A percentile compares a stretch with the other conserved stretches of the same genome.
Evolutionary conservation across 2,113 vertebrate species (phyloP).

Genomic region (Pycnonotus jocosus): DNA sequence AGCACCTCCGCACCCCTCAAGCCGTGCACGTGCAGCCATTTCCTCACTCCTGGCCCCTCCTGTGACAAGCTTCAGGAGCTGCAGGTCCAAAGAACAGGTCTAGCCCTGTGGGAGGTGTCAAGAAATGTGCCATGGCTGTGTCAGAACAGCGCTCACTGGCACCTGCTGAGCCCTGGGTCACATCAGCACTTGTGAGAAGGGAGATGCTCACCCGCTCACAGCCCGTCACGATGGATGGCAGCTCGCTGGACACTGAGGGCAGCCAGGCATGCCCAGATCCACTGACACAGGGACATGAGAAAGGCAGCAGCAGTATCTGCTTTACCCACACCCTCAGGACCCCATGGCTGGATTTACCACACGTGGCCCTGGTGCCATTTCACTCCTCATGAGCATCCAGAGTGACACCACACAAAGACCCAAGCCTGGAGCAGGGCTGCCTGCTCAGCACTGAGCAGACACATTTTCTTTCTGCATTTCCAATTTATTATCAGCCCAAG

Average conservation of each 20-base stretch:
- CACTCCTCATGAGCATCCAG: neutral
- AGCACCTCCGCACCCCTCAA: accelerated
- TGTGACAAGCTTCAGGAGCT: neutral
- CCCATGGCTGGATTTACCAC: neutral
- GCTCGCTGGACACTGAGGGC: neutral
- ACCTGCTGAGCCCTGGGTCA: neutral
- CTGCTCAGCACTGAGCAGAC: neutral
- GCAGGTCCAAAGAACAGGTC: neutral
- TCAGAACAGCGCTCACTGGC: accelerated
- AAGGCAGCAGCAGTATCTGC: neutral
- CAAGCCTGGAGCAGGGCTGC: neutral
- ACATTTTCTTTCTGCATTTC: neutral
- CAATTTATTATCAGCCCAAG: neutral
- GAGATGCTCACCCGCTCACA: neutral
- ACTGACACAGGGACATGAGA: accelerated
- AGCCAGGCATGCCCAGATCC: neutral
- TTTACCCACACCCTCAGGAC: neutral
- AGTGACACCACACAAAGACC: neutral
- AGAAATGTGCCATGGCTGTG: accelerated
- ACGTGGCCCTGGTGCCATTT: neutral
- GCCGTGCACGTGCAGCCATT: accelerated
- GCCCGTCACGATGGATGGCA: accelerated
- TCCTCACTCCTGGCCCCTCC: accelerated
- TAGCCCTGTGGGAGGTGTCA: accelerated
- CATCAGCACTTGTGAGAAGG: neutral